Percentiles rank a stretch among this genome's conserved stretches.
Conservation (phyloP, 2,113 vertebrate genomes). For the Labeo rohita region DNA sequence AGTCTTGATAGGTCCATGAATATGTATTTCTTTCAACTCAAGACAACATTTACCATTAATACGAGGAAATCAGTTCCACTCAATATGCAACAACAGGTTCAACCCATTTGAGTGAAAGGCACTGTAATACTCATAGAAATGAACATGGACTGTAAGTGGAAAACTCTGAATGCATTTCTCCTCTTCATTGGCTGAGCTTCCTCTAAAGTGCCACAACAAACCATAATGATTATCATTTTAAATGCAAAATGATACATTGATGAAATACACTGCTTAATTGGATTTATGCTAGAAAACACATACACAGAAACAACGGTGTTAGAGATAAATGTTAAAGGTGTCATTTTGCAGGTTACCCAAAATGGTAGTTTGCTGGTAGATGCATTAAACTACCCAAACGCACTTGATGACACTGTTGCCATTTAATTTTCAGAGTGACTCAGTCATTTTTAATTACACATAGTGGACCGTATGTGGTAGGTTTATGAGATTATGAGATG, state of each 20-base stretch:
- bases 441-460: neutral
- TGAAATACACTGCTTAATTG: neutral
- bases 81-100: constrained; percentile 1
- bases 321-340: neutral
- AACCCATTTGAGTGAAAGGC: constrained; percentile 24
- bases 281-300: neutral
- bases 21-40: neutral
- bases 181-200: constrained; percentile 28
- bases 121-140: constrained; percentile 23
- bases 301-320: neutral
- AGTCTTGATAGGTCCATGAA: neutral
- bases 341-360: neutral
- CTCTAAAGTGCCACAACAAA: constrained; percentile 14
- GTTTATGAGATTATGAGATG: constrained; percentile 29
- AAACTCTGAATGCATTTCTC: constrained; percentile 31
- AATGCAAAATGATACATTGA: neutral
- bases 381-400: neutral
- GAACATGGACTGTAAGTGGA: neutral
- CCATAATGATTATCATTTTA: neutral
- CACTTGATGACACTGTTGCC: neutral
- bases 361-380: neutral
- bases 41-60: neutral
- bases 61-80: neutral
- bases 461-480: neutral
- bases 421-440: constrained; percentile 18